These are phyloP conservation scores for Chalcosyrphus nemorum DNA, from an alignment of 2,888 invertebrate species.

Conservation along the genomic window DNA sequence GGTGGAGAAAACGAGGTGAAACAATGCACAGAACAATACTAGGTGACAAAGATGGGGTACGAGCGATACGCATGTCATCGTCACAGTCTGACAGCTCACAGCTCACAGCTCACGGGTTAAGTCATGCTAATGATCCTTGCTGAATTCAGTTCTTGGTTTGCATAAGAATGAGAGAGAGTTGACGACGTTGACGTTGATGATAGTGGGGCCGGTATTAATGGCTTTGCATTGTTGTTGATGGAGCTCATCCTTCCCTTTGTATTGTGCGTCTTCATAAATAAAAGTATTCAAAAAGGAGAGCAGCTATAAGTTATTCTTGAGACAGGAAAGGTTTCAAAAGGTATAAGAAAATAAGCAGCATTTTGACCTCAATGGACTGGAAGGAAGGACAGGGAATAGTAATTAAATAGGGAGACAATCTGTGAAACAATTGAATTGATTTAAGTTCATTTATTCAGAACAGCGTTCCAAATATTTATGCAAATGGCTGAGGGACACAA, in stretches of 20 bases:
- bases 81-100: no score
- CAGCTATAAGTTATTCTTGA: conserved; percentile 7
- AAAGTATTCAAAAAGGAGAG: conserved; percentile 9
- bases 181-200: not conserved
- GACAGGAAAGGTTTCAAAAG: not conserved
- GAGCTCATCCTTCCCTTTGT: not conserved
- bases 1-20: not conserved
- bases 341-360: not conserved
- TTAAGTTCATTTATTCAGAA: not conserved
- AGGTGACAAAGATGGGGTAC: conserved; percentile 10
- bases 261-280: not conserved
- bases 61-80: conserved; percentile 28
- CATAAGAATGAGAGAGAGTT: not conserved
- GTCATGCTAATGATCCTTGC: conserved; percentile 48
- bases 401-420: not conserved
- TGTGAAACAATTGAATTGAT: not conserved
- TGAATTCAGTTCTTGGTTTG: conserved; percentile 6
- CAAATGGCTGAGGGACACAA: not conserved
- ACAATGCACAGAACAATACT: conserved; percentile 34
- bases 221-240: conserved; percentile 18
- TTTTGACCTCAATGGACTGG: not conserved
- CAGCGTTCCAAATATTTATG: not conserved
- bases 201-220: conserved; percentile 24
- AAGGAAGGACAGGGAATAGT: no score
- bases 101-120: conserved; percentile 41